A percentile compares a stretch with the other conserved stretches of the same genome.
Evolutionary conservation across 1,140 invertebrate genomes (phyloP).

Genomic region (Choristoneura fumiferana): DNA sequence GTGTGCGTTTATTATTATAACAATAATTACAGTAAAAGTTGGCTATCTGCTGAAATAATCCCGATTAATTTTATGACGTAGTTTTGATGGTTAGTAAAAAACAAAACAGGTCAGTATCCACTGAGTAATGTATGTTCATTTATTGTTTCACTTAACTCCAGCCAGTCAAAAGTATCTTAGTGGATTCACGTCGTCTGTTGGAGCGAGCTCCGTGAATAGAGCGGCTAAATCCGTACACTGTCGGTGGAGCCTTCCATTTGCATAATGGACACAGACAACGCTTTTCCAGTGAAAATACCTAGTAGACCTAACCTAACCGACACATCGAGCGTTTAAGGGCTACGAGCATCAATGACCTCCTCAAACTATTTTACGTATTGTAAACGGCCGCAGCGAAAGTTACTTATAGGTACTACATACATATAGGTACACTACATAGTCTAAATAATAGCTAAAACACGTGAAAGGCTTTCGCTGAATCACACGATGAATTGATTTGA

Average conservation of each 20-base stretch:
- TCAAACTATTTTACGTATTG: conserved; percentile 45
- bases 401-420: too few relatives aligned
- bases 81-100: too few relatives aligned
- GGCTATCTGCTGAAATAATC: too few relatives aligned
- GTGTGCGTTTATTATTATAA: too few relatives aligned
- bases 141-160: conserved; percentile 5
- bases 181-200: conserved; percentile 27
- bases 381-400: conserved; percentile 37
- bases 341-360: conserved; percentile 30
- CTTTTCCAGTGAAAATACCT: conserved; percentile 41
- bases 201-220: conserved; percentile 47
- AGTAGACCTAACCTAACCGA: conserved; percentile 33
- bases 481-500: conserved; percentile 59
- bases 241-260: conserved; percentile 55
- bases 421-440: too few relatives aligned
- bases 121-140: not conserved
- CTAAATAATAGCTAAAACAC: conserved; percentile 43
- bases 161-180: conserved; percentile 4
- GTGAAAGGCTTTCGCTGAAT: conserved; percentile 45
- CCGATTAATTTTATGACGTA: too few relatives aligned
- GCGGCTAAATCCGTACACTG: conserved; percentile 54
- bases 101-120: too few relatives aligned
- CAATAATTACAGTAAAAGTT: too few relatives aligned
- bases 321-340: conserved; percentile 38
- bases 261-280: conserved; percentile 63